These are phyloP conservation scores for Zele albiditarsus DNA, from an alignment of 2,888 invertebrate genomes.

Conservation along the genomic window DNA sequence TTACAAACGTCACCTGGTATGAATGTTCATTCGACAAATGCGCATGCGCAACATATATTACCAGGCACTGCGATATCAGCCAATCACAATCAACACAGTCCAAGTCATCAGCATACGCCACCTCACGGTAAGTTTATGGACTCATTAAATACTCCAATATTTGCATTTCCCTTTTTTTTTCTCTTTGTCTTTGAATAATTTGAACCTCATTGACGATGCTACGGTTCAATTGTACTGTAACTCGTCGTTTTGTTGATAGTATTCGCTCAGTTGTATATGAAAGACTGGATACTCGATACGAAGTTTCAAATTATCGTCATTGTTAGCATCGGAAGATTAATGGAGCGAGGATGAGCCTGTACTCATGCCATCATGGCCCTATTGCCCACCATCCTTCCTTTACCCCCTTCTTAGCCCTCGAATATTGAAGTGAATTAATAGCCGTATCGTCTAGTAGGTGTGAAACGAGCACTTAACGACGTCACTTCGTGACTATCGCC, in stretches of 20 bases:
- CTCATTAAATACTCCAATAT: constrained; percentile 1
- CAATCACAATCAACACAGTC: constrained; percentile 70
- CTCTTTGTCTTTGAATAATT: not conserved
- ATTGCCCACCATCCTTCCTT: not conserved
- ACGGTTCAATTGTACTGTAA: not conserved
- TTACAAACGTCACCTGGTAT: constrained; percentile 66
- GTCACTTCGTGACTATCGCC: constrained; percentile 65
- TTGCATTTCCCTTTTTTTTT: not conserved
- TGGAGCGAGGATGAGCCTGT: constrained; percentile 30
- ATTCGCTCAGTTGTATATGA: not conserved
- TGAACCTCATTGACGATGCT: not conserved
- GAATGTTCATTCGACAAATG: constrained; percentile 65
- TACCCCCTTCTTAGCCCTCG: constrained; percentile 17
- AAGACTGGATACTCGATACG: not conserved
- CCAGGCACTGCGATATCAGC: constrained; percentile 64
- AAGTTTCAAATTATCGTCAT: constrained; percentile 28
- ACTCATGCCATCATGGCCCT: constrained; percentile 1
- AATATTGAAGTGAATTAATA: constrained; percentile 67
- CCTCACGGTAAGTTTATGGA: constrained; percentile 65
- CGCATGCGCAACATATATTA: constrained; percentile 69
- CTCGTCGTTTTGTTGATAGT: not conserved
- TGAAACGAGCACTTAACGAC: constrained; percentile 71
- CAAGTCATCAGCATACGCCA: constrained; percentile 66
- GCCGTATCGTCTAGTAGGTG: constrained; percentile 66
- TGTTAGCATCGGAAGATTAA: constrained; percentile 35